Conservation (phyloP, 2,888 invertebrate species). For the Eupithecia dodoneata region DNA sequence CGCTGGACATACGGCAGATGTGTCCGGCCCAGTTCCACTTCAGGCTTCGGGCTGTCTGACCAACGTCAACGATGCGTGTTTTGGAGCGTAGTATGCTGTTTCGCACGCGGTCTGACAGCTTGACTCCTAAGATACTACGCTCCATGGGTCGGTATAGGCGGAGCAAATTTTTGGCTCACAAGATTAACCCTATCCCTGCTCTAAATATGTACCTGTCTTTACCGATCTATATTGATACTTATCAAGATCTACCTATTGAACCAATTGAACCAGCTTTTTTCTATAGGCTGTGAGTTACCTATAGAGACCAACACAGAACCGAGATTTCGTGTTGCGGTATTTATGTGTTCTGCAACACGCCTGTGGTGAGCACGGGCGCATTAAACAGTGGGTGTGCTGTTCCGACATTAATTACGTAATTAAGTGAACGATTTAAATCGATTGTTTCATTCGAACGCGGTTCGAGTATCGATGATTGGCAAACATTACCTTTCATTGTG, state of each 20-base stretch:
- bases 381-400: slow-evolving; percentile 53
- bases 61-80: too few species aligned
- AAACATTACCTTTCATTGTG: slow-evolving; percentile 52
- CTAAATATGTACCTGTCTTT: too few species aligned
- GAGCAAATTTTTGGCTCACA: too few species aligned
- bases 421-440: slow-evolving; percentile 71
- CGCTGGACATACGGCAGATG: too few species aligned
- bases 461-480: slow-evolving; percentile 52
- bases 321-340: slow-evolving; percentile 57
- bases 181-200: too few species aligned
- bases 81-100: too few species aligned
- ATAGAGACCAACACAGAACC: slow-evolving; percentile 8
- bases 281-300: background rate
- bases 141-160: too few species aligned
- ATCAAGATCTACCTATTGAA: background rate
- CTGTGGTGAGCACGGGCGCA: slow-evolving; percentile 40
- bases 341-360: slow-evolving; percentile 52
- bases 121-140: too few species aligned
- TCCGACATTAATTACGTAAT: slow-evolving; percentile 74
- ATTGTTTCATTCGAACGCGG: slow-evolving; percentile 74
- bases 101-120: too few species aligned
- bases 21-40: too few species aligned
- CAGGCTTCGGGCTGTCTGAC: too few species aligned
- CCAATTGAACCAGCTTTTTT: slow-evolving; percentile 13
- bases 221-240: too few species aligned